A percentile compares a stretch with the other conserved stretches of the same genome.
phyloP scores from a whole-genome alignment of 2,888 invertebrate species.

The Archips xylosteana region DNA sequence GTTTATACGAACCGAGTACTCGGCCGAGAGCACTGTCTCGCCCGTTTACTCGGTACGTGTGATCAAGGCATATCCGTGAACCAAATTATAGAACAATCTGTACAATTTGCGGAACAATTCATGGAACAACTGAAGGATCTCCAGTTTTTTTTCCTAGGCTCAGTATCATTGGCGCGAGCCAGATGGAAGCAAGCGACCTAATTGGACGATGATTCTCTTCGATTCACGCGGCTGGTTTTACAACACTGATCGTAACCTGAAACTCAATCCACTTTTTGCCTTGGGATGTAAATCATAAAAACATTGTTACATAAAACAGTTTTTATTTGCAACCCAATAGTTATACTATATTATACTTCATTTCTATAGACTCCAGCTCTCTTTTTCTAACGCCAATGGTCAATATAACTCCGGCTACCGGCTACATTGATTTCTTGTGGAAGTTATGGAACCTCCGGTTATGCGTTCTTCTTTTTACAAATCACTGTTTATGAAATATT shows the following conservation, averaged over 20 bases:
- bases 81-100: not conserved
- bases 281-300: conserved; percentile 26
- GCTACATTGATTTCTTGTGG: not conserved
- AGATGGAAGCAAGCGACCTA: conserved; percentile 38
- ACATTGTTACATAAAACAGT: not conserved
- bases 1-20: too few species aligned
- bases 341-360: conserved; percentile 1
- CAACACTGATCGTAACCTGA: conserved; percentile 14
- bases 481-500: not conserved
- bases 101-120: not conserved
- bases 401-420: conserved; percentile 1
- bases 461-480: not conserved
- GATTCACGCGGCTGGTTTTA: conserved; percentile 43
- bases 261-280: conserved; percentile 9
- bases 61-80: too few species aligned
- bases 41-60: too few species aligned
- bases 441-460: not conserved
- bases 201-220: conserved; percentile 44
- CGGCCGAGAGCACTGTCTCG: too few species aligned
- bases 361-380: not conserved
- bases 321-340: not conserved
- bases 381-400: not conserved
- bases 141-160: not conserved
- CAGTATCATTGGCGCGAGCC: not conserved
- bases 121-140: not conserved